Evolutionary conservation across 1,140 invertebrate genomes (phyloP).

Genomic region (Idris sp.): DNA sequence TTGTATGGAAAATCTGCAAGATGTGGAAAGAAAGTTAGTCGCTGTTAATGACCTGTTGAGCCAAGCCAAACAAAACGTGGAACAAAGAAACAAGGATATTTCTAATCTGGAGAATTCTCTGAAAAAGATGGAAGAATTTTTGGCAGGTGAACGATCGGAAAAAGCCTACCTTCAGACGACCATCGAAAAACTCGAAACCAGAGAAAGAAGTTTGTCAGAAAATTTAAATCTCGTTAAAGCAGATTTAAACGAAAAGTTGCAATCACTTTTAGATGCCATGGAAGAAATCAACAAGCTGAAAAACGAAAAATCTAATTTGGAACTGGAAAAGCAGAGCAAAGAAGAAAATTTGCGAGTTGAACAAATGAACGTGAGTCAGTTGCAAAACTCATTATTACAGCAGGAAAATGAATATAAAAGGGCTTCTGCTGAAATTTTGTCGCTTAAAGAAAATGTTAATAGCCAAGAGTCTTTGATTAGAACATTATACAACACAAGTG

Average conservation of each 20-base stretch:
- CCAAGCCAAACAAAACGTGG: conserved; percentile 44
- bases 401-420: conserved; percentile 33
- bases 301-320: conserved; percentile 41
- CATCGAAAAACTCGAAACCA: conserved; percentile 39
- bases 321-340: conserved; percentile 23
- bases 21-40: conserved; percentile 2
- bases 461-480: conserved; percentile 15
- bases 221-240: conserved; percentile 41
- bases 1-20: conserved; percentile 25
- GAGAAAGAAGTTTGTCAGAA: conserved; percentile 39
- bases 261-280: conserved; percentile 26
- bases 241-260: conserved; percentile 45
- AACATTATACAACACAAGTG: conserved; percentile 24
- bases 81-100: conserved; percentile 41
- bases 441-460: conserved; percentile 10
- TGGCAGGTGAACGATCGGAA: conserved; percentile 39
- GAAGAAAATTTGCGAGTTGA: conserved; percentile 37
- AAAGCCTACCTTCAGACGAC: conserved; percentile 46
- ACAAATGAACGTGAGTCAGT: conserved; percentile 25
- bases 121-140: conserved; percentile 43
- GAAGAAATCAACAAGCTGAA: conserved; percentile 42
- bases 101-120: conserved; percentile 38
- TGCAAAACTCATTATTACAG: conserved; percentile 6
- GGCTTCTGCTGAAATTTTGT: conserved; percentile 19
- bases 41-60: conserved; percentile 12